These are phyloP conservation scores for Hemitrygon akajei DNA, from an alignment of 2,797 vertebrate species.

Conservation along the genomic window DNA sequence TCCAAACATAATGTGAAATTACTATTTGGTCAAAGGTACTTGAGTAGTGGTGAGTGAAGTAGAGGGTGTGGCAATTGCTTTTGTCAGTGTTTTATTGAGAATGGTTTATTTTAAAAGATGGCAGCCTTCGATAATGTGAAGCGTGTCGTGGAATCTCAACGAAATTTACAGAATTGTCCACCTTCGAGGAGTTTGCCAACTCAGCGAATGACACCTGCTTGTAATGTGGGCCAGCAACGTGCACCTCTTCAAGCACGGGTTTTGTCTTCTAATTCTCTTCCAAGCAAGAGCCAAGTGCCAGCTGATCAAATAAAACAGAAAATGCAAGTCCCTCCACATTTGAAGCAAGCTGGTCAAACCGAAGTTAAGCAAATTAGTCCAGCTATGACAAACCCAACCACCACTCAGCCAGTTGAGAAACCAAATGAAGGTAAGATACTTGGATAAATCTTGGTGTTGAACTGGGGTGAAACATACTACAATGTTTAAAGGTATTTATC, in stretches of 20 bases:
- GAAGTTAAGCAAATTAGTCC: conserved; percentile 40
- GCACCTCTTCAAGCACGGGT: background rate
- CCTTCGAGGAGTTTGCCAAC: conserved; percentile 49
- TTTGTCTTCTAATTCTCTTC: background rate
- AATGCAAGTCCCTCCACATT: conserved; percentile 39
- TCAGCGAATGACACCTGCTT: conserved; percentile 56
- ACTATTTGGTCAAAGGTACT: conserved; percentile 21
- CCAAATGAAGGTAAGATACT: background rate
- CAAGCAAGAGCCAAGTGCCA: conserved; percentile 50
- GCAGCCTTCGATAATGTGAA: conserved; percentile 58
- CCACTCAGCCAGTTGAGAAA: conserved; percentile 43
- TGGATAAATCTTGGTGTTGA: background rate
- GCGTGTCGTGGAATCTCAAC: conserved; percentile 62
- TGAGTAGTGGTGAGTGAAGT: conserved; percentile 42
- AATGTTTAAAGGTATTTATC: too few relatives aligned
- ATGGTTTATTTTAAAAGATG: conserved; percentile 41
- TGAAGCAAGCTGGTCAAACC: conserved; percentile 40
- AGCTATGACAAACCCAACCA: conserved; percentile 41
- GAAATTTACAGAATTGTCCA: conserved; percentile 46
- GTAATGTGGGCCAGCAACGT: conserved; percentile 64
- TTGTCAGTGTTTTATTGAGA: background rate
- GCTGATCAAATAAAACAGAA: conserved; percentile 50
- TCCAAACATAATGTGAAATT: background rate
- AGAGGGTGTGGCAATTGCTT: conserved; percentile 42
- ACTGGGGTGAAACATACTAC: too few relatives aligned